phyloP scores from a whole-genome alignment of 2,888 invertebrate genomes.

The Priocnemis perturbator region DNA sequence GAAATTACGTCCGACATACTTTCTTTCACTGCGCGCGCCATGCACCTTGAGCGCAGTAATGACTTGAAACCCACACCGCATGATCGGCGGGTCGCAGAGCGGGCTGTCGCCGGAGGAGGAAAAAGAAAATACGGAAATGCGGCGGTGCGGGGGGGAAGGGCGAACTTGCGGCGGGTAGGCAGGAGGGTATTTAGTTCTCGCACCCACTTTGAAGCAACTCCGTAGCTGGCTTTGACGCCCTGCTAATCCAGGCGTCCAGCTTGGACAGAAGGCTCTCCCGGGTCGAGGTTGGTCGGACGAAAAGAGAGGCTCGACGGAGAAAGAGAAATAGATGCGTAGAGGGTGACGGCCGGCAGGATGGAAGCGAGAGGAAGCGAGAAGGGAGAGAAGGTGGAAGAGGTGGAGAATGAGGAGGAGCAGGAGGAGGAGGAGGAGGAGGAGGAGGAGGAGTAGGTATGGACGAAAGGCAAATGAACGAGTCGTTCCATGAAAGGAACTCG shows the following conservation, averaged over 20 bases:
- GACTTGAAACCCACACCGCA: no score
- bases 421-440: constrained; percentile 36
- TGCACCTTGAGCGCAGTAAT: no score
- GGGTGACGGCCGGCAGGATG: constrained; percentile 33
- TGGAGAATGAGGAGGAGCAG: constrained; percentile 29
- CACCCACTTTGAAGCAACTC: constrained; percentile 56
- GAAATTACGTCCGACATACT: no score
- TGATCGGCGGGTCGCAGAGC: no score
- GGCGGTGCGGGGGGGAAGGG: constrained; percentile 17
- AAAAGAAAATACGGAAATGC: constrained; percentile 23
- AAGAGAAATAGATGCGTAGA: constrained; percentile 42
- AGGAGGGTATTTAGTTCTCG: constrained; percentile 55
- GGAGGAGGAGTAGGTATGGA: constrained; percentile 59
- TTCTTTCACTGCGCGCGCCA: no score
- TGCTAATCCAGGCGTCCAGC: constrained; percentile 66
- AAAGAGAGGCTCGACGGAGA: constrained; percentile 40
- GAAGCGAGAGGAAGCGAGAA: constrained; percentile 25
- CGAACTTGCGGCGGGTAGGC: constrained; percentile 25
- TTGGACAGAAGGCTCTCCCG: constrained; percentile 53
- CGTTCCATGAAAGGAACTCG: constrained; percentile 74
- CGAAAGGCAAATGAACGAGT: constrained; percentile 74
- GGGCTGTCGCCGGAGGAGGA: no score
- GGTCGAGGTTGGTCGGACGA: constrained; percentile 15
- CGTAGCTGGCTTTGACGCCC: constrained; percentile 67
- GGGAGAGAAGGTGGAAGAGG: constrained; percentile 27